Base-by-base conservation (phyloP, 2,888 invertebrate genomes). In the Brachypterus glaber region DNA sequence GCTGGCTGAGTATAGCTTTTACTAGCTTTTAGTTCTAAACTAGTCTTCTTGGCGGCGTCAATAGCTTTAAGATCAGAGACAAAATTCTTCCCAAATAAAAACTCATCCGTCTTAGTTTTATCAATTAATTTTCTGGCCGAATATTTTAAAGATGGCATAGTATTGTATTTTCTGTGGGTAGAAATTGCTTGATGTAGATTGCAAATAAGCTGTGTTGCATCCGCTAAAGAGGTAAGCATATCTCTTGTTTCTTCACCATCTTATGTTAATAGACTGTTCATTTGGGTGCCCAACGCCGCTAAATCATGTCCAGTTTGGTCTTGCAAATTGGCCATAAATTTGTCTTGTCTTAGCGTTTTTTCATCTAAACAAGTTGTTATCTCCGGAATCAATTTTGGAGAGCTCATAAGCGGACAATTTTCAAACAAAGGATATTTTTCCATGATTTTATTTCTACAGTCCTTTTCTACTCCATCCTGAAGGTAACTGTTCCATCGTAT, bases 271-370 rank as follows among this genome's bases (percentile, higher is more conserved):
- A 37, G 21, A 26, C 27, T 31, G 12, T 17, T 37, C 12, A 37
- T 14, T 30, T 30, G 18, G 16, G 18, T n/a, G n/a, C 25, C 37
- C 25, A 34, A 8, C 30, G 29, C 29, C 21, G 35, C 13, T 12
- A 41, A 30, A 15, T 24, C 16, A 9, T 16, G 16, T 18, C 33
- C 37, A 7, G 30, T 7, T 39, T 43, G 33, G 7, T 14, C 12
- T 34, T 43, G 42, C 15, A 39, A 21, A 11, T 40, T 14, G 13
- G 17, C 17, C 5, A 41, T n/a, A 24, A 41, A 41, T 15, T 30
- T 25, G 18, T 41, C 29, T 13, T 41, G 34, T 7, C 38, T 25
- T 16, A 33, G 17, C 3, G 26, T 17, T 26, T 21, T 16, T 7
- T 17, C 12, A n/a, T 30, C n/a, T 12, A 39, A 3, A 27, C 35